Base-by-base conservation (phyloP, 2,113 vertebrate species). In the Clarias gariepinus region DNA sequence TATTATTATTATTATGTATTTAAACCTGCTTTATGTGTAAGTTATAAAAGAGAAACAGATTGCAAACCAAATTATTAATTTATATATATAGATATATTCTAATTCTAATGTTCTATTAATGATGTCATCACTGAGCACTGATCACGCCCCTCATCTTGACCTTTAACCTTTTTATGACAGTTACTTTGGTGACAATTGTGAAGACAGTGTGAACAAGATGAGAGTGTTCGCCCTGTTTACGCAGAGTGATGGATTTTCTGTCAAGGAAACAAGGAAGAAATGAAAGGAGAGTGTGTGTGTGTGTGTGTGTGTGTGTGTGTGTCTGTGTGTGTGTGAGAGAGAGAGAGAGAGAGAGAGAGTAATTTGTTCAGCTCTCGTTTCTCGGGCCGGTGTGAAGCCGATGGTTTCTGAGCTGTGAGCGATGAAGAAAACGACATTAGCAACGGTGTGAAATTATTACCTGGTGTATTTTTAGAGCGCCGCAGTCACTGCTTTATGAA, bases 391-490 rank as follows among this genome's bases (percentile, higher is more conserved):
- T 12, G 13, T 30, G 33, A 74, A 9, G 55, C 16, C 30, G 73
- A 84, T 41, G 88, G 87, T 91, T 91, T 91, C 69, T 57, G 64
- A 85, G 76, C 88, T 64, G 36, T 23, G 83, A 81, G 88, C 87
- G 91, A 90, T 92, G 9, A 60, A 57, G 73, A 81, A 89, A 92
- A 92, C 89, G 4, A 90, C 86, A 88, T 91, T 92, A 85, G 86
- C 19, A 61, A 77, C 71, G 84, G 82, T 81, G 87, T 90, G 81
- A 91, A 92, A 92, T 91, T 87, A 91, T 89, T 82, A 82, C 41
- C 41, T 30, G 81, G 78, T 36, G 81, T 92, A 91, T 92, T 92
- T 92, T 92, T 91, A 90, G 91, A 91, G 86, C 73, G 25, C 25
- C 61, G 6, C 78, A 91, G 89, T 91, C 91, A 81, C 30, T 81